phyloP scores from a whole-genome alignment of 2,888 invertebrate genomes.

The Pasiphila rectangulata region DNA sequence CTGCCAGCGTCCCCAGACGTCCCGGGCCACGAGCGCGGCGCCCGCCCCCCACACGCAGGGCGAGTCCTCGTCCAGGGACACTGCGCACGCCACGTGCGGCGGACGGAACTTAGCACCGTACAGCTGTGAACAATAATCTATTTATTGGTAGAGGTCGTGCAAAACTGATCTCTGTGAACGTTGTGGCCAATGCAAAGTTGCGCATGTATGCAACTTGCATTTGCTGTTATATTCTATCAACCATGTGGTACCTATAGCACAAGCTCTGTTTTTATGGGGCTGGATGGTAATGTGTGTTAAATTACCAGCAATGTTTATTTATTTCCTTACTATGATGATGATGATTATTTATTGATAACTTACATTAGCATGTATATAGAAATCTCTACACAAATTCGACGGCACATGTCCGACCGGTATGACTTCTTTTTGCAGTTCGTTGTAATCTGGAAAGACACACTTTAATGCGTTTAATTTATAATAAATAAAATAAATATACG shows the following conservation, averaged over 20 bases:
- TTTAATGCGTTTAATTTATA: too few relatives aligned
- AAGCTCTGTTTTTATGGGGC: too few relatives aligned
- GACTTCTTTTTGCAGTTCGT: constrained; percentile 51
- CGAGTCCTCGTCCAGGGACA: constrained; percentile 34
- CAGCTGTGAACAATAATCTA: constrained; percentile 41
- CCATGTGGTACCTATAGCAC: too few relatives aligned
- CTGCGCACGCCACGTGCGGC: constrained; percentile 56
- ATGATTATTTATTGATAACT: constrained; percentile 33
- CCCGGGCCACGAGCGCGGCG: constrained; percentile 50
- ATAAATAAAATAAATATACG: too few relatives aligned
- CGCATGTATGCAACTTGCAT: too few relatives aligned
- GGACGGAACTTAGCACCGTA: constrained; percentile 56
- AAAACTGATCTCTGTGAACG: too few relatives aligned
- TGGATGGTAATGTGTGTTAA: too few relatives aligned
- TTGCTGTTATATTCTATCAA: too few relatives aligned
- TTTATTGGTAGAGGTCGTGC: too few relatives aligned
- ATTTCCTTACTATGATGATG: too few relatives aligned
- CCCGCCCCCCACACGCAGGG: constrained; percentile 65
- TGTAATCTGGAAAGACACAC: constrained; percentile 47
- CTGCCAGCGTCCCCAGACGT: constrained; percentile 65
- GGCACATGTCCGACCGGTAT: constrained; percentile 53
- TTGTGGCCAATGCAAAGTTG: too few relatives aligned
- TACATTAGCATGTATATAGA: constrained; percentile 58
- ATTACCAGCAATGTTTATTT: too few relatives aligned
- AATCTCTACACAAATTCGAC: constrained; percentile 52